phyloP scores from a whole-genome alignment of 2,888 invertebrate species.

The Conops quadrifasciatus region DNA sequence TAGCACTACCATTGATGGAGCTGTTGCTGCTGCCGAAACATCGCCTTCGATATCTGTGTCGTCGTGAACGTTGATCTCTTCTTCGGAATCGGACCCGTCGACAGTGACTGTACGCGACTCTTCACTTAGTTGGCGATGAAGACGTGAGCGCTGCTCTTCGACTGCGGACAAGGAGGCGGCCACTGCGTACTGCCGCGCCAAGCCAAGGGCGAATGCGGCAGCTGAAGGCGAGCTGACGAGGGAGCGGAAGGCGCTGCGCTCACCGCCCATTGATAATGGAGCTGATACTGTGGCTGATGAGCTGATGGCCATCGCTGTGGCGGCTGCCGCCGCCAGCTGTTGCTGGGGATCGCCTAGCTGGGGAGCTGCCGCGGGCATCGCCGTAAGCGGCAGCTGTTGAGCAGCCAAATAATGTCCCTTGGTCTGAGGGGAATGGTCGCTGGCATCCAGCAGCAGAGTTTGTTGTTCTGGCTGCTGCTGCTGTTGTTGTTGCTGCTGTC shows the following conservation, averaged over 20 bases:
- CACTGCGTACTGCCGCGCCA: conserved; percentile 61
- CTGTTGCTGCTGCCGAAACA: conserved; percentile 34
- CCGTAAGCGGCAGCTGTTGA: conserved; percentile 6
- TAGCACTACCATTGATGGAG: background rate
- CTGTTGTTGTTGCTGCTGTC: conserved; percentile 53
- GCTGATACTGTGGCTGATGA: conserved; percentile 57
- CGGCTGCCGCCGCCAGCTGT: conserved; percentile 46
- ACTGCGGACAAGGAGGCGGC: conserved; percentile 61
- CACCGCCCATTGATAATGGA: conserved; percentile 80
- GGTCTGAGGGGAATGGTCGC: conserved; percentile 27
- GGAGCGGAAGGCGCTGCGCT: conserved; percentile 87
- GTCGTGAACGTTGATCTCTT: conserved; percentile 86
- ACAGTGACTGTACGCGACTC: conserved; percentile 54
- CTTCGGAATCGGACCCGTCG: conserved; percentile 64
- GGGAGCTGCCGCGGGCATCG: conserved; percentile 42
- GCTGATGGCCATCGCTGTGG: conserved; percentile 48
- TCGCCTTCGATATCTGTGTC: conserved; percentile 67
- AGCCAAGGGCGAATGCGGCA: conserved; percentile 67
- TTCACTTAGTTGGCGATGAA: conserved; percentile 36
- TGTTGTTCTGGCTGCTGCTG: conserved; percentile 59
- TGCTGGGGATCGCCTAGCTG: conserved; percentile 43
- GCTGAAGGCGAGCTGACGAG: conserved; percentile 74
- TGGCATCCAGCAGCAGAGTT: conserved; percentile 36
- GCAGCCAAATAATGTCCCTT: conserved; percentile 5
- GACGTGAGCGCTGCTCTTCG: conserved; percentile 56